Base-by-base conservation (phyloP, 2,113 vertebrate genomes). In the Atractosteus spatula region DNA sequence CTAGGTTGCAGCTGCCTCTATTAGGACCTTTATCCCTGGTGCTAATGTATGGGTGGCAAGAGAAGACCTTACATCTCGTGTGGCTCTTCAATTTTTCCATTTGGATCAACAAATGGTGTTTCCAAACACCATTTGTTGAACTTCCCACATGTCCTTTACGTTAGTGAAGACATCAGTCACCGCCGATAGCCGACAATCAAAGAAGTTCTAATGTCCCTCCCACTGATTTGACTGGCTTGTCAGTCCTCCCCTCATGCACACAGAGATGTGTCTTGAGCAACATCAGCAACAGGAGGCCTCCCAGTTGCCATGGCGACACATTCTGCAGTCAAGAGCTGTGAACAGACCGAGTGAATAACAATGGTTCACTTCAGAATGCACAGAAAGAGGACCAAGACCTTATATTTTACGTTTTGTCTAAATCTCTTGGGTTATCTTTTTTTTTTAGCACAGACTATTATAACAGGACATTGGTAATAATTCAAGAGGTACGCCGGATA, bases 81-180 rank as follows among this genome's bases (percentile, higher is more conserved):
- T 29, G 29, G 29, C 29, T 29, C 29, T 29, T 29, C 29, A 29
- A 29, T 29, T 29, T 29, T 51, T 51, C 47, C 47, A 51, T 51
- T 51, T 51, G 47, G 47, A 1, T 51, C 10, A 51, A 51, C 5
- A 51, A 51, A 5, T 51, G 29, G 47, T 51, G 47, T 51, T 51
- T 29, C 29, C 29, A 29, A 29, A 29, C 29, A 29, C 29, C 29
- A 29, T 29, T 29, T 29, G 29, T 29, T 29, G 29, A 29, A 29
- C 29, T 29, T 29, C 29, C 29, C 29, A 29, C 29, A 29, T 29
- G 79, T 77, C 77, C 71, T 57, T 16, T 70, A 55, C 51, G 1
- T 77, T 77, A 76, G 73, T 73, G 57, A 72, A 73, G 72, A 77
- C 73, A 65, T 77, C 77, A 83, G 43, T 65, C 11, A 16, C 74